These are phyloP conservation scores for Philereme vetulata DNA, from an alignment of 2,888 invertebrate genomes.

Conservation along the genomic window DNA sequence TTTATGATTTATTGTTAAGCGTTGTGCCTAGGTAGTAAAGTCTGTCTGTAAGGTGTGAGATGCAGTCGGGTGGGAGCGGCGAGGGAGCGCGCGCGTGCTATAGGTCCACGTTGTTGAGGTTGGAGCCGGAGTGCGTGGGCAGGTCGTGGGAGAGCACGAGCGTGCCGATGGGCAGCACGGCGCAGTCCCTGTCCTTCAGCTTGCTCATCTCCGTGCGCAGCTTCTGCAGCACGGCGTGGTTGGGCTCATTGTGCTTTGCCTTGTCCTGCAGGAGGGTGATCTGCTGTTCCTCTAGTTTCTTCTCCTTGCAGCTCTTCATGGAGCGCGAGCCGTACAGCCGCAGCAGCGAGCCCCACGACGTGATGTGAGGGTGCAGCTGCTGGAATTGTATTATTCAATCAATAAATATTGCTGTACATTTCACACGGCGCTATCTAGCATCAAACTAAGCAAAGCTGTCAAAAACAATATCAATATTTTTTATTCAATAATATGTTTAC, in stretches of 20 bases:
- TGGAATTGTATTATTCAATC: conserved; percentile 52
- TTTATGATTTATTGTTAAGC: too few relatives aligned
- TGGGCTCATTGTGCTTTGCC: conserved; percentile 95
- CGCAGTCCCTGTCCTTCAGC: conserved; percentile 85
- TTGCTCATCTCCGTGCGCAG: conserved; percentile 92
- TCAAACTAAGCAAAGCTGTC: too few relatives aligned
- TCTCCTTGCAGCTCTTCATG: conserved; percentile 95
- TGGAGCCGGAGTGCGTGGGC: conserved; percentile 89
- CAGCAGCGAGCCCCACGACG: conserved; percentile 96
- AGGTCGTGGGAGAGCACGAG: conserved; percentile 79
- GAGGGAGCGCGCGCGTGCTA: conserved; percentile 52
- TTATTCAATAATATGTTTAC: too few relatives aligned
- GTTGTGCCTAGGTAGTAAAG: too few relatives aligned
- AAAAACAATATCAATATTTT: too few relatives aligned
- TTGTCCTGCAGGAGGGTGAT: conserved; percentile 92
- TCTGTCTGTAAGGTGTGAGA: too few relatives aligned
- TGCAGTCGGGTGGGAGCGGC: too few relatives aligned
- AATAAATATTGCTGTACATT: too few relatives aligned
- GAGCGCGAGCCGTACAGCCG: conserved; percentile 96
- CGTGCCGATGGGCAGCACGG: conserved; percentile 85
- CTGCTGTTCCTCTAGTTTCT: conserved; percentile 95
- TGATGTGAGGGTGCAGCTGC: conserved; percentile 96
- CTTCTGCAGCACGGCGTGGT: conserved; percentile 94
- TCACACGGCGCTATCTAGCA: too few relatives aligned
- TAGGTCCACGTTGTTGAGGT: conserved; percentile 91